phyloP scores from a whole-genome alignment of 23 tunicate species.

The Corella eumyota region DNA sequence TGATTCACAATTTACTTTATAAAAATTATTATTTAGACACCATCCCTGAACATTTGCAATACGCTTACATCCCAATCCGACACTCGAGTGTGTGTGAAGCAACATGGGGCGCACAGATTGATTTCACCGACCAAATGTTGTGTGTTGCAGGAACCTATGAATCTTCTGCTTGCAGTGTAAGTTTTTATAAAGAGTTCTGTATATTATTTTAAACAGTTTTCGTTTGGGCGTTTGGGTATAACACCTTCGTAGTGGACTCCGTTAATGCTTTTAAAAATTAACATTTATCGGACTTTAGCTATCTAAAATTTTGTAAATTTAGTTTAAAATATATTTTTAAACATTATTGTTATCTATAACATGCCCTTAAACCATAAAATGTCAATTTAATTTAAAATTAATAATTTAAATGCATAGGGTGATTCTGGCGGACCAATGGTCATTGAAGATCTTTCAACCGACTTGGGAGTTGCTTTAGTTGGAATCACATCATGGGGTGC shows the following conservation, averaged over 20 bases:
- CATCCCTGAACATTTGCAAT: not conserved
- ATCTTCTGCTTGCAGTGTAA: conserved; percentile 4
- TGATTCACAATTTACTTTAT: too few relatives aligned
- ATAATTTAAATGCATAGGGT: conserved; percentile 9
- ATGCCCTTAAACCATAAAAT: not conserved
- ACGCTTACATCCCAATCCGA: not conserved
- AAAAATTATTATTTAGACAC: too few relatives aligned
- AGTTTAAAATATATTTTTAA: too few relatives aligned
- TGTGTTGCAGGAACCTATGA: conserved; percentile 22
- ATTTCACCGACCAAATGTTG: conserved; percentile 16
- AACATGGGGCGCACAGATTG: conserved; percentile 4
- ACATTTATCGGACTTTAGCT: too few relatives aligned
- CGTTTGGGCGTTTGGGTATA: too few relatives aligned
- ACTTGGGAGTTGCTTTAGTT: conserved; percentile 1
- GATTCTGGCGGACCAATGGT: conserved; percentile 42
- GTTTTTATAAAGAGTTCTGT: too few relatives aligned
- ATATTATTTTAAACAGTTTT: too few relatives aligned
- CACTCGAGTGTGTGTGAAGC: not conserved
- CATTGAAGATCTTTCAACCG: not conserved
- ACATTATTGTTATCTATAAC: not conserved
- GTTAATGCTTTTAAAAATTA: too few relatives aligned
- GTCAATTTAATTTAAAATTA: not conserved
- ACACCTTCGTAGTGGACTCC: too few relatives aligned
- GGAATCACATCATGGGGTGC: conserved; percentile 32
- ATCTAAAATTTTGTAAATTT: too few relatives aligned